Evolutionary conservation across 2,888 invertebrate genomes (phyloP).

Genomic region (Acleris emargana): DNA sequence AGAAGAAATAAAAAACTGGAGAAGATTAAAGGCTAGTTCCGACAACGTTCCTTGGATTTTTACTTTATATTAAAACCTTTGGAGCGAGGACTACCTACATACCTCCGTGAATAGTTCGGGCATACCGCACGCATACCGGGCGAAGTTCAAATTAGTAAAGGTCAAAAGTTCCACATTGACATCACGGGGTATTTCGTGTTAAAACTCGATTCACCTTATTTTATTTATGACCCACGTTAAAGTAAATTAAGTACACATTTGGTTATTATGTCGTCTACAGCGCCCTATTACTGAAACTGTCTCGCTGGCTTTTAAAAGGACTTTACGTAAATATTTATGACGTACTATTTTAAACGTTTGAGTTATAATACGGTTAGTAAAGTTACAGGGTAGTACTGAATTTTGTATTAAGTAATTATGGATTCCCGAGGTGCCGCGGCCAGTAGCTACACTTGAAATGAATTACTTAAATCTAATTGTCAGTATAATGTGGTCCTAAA

Average conservation of each 20-base stretch:
- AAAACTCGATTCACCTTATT: slow-evolving; percentile 16
- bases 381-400: no score
- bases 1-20: slow-evolving; percentile 22
- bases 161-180: slow-evolving; percentile 28
- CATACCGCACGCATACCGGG: slow-evolving; percentile 21
- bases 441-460: no score
- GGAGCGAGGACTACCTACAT: slow-evolving; percentile 9
- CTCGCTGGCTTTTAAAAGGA: neutral
- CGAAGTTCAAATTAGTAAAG: slow-evolving; percentile 22
- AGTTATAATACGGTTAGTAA: no score
- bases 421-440: no score
- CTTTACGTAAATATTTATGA: no score
- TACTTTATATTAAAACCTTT: slow-evolving; percentile 18
- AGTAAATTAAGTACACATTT: neutral
- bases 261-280: neutral
- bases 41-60: slow-evolving; percentile 18
- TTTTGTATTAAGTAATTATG: no score
- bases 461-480: no score
- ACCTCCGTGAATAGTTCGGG: slow-evolving; percentile 3
- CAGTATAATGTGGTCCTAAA: no score
- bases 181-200: slow-evolving; percentile 11
- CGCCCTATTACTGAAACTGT: neutral
- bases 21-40: slow-evolving; percentile 20
- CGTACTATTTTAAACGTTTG: no score
- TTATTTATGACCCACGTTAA: slow-evolving; percentile 2